phyloP scores from a whole-genome alignment of 1,140 invertebrate species.

The Drosophila truncata region DNA sequence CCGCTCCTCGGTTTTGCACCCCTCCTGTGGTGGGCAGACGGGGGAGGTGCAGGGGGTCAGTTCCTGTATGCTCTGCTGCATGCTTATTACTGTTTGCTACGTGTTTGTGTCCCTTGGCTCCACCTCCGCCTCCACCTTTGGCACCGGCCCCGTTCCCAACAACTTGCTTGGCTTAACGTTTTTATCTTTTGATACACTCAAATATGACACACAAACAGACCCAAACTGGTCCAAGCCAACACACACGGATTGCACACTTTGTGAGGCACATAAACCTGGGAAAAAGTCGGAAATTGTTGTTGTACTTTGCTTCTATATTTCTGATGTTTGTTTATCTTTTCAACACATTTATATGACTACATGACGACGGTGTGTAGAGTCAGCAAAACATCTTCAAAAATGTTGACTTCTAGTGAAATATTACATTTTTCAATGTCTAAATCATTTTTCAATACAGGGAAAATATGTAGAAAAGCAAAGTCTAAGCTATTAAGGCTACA shows the following conservation, averaged over 20 bases:
- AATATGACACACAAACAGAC: conserved; percentile 56
- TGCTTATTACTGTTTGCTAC: conserved; percentile 83
- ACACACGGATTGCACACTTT: conserved; percentile 76
- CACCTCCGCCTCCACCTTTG: not conserved
- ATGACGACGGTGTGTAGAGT: not conserved
- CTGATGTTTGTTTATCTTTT: conserved; percentile 72
- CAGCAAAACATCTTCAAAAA: conserved; percentile 9
- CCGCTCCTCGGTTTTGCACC: conserved; percentile 46
- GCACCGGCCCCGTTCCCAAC: conserved; percentile 1
- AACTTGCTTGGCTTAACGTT: conserved; percentile 77
- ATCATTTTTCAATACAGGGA: not conserved
- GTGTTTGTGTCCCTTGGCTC: conserved; percentile 62
- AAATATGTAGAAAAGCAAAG: not conserved
- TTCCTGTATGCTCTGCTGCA: conserved; percentile 71
- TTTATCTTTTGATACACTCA: conserved; percentile 83
- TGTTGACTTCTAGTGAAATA: conserved; percentile 7
- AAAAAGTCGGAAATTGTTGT: conserved; percentile 57
- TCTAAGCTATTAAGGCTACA: no score
- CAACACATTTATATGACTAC: conserved; percentile 75
- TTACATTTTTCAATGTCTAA: not conserved
- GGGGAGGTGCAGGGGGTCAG: conserved; percentile 27
- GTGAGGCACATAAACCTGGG: conserved; percentile 61
- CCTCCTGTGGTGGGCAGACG: conserved; percentile 7
- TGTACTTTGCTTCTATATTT: conserved; percentile 49
- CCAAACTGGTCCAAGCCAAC: conserved; percentile 29